These are phyloP conservation scores for Agonum fuliginosum DNA, from an alignment of 2,888 invertebrate genomes.

Conservation along the genomic window DNA sequence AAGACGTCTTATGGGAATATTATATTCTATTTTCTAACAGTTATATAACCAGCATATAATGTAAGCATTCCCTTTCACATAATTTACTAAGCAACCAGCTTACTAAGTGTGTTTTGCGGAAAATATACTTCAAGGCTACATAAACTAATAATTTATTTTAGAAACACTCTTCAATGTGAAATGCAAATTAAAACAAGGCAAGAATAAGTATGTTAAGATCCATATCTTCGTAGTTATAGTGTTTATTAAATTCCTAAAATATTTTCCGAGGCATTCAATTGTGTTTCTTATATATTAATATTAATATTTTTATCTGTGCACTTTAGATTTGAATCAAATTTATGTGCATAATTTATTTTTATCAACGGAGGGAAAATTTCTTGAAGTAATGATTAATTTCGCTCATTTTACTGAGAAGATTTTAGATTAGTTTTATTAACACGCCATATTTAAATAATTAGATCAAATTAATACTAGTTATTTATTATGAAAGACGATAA, in stretches of 20 bases:
- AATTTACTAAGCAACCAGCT: too few species aligned
- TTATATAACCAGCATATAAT: too few species aligned
- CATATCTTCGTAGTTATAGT: neutral
- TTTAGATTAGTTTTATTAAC: neutral
- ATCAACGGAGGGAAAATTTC: neutral
- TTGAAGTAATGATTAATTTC: neutral
- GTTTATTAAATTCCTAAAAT: slow-evolving; percentile 25
- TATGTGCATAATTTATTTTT: slow-evolving; percentile 16
- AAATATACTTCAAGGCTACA: too few species aligned
- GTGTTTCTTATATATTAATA: slow-evolving; percentile 3
- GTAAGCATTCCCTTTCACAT: too few species aligned
- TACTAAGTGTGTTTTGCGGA: too few species aligned
- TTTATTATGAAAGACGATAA: too few species aligned
- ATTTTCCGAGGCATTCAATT: slow-evolving; percentile 19
- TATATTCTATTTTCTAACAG: too few species aligned
- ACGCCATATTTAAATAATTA: neutral
- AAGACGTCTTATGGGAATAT: too few species aligned
- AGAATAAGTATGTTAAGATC: neutral
- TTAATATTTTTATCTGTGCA: neutral
- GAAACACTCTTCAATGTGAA: too few species aligned
- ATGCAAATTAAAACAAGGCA: neutral
- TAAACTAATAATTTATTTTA: too few species aligned
- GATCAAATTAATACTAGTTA: too few species aligned
- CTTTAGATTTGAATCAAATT: neutral
- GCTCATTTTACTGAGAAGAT: neutral